phyloP scores from a whole-genome alignment of 2,113 vertebrate species.

The Candoia aspera region DNA sequence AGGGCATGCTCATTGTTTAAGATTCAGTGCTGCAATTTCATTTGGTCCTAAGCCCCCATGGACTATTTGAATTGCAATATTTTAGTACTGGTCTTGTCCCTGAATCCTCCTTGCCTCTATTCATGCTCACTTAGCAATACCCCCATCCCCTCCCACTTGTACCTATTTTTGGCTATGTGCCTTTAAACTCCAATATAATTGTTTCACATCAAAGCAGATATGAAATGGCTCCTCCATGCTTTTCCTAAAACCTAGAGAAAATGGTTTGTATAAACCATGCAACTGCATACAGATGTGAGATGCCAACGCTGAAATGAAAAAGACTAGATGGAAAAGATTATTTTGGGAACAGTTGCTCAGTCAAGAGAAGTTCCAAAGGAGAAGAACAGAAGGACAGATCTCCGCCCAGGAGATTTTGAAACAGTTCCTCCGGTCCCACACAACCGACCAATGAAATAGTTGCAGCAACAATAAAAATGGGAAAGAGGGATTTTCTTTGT shows the following conservation, averaged over 20 bases:
- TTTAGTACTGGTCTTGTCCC: not conserved
- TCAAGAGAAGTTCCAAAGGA: not conserved
- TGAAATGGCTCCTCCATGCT: not conserved
- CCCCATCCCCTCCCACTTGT: not conserved
- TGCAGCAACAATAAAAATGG: not conserved
- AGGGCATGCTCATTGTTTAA: not conserved
- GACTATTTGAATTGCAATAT: not conserved
- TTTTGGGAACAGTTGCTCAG: not conserved
- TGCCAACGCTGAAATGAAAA: not conserved
- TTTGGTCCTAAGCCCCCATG: not conserved
- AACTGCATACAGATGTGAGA: not conserved
- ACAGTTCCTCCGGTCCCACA: not conserved
- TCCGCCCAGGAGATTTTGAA: not conserved
- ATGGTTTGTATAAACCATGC: not conserved
- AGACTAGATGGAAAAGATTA: not conserved
- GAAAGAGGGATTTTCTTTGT: not conserved
- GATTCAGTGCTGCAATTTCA: not conserved
- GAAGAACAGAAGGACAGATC: not conserved
- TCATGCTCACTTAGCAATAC: not conserved
- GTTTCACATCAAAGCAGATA: not conserved
- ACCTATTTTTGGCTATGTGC: not conserved
- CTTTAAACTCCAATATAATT: not conserved
- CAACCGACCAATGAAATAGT: not conserved
- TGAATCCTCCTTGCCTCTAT: not conserved
- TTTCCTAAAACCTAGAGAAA: not conserved